phyloP scores from a whole-genome alignment of 2,113 vertebrate species.

The Spea bombifrons region DNA sequence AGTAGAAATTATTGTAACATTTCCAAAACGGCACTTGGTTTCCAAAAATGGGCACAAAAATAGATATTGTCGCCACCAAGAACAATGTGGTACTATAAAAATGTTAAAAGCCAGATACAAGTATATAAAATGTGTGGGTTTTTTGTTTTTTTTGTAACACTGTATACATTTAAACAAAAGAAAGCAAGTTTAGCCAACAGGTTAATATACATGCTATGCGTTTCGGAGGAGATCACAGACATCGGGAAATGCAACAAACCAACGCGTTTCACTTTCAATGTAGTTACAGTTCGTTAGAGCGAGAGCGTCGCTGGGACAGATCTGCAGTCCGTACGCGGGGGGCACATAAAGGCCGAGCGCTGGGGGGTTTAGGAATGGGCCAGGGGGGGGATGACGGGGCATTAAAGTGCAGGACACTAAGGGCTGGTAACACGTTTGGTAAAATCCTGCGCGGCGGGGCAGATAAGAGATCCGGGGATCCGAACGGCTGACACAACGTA shows the following conservation, averaged over 20 bases:
- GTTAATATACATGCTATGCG: constrained; percentile 83
- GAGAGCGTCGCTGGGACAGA: too few relatives aligned
- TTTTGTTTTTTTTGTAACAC: constrained; percentile 71
- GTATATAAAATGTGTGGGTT: constrained; percentile 78
- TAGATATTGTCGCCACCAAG: constrained; percentile 79
- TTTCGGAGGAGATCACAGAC: constrained; percentile 69
- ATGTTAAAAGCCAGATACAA: constrained; percentile 84
- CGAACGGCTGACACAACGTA: too few relatives aligned
- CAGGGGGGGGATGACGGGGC: not conserved
- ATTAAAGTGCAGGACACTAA: not conserved
- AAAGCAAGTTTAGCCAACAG: constrained; percentile 62
- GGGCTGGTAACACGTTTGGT: not conserved
- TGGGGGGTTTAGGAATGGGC: not conserved
- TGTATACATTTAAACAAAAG: constrained; percentile 72
- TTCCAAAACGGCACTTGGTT: constrained; percentile 88
- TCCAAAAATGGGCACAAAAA: constrained; percentile 97
- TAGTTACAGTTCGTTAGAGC: too few relatives aligned
- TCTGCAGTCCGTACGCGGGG: too few relatives aligned
- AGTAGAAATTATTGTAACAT: constrained; percentile 88
- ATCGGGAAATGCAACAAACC: constrained; percentile 56
- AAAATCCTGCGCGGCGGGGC: too few relatives aligned
- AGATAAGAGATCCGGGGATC: too few relatives aligned
- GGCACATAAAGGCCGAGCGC: not conserved
- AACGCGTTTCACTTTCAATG: constrained; percentile 45
- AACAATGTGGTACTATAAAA: constrained; percentile 81